Base-by-base conservation (phyloP, 2,113 vertebrate genomes). In the Pyrgilauda ruficollis region DNA sequence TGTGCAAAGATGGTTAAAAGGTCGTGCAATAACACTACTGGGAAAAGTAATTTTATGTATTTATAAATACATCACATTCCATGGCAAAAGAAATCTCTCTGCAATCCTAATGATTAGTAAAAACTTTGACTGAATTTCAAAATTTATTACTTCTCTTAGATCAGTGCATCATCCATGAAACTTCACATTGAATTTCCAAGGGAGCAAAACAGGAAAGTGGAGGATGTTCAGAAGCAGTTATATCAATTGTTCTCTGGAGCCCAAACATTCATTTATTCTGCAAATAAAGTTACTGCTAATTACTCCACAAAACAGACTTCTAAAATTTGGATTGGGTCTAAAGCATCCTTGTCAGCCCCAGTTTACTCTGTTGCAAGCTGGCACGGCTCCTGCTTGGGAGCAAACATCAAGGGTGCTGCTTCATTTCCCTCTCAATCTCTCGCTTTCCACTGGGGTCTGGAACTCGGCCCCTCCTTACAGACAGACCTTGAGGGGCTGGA, bases 41-140 rank as follows among this genome's bases (percentile, higher is more conserved):
- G 84, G 84, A 89, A 75, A 83, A 89, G 62, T 50, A 84, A 87
- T 73, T 85, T 55, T 46, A 46, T 56, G n/a, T 68, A 49, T 94
- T 93, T 76, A 76, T 80, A 93, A 87, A 91, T 79, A 43, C n/a
- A 83, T 59, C 24, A 50, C 41, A 79, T 84, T 84, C 30, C 30
- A 67, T 46, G 58, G 53, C 62, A 79, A 77, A 96, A 84, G 35
- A 70, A 94, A 73, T 44, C 13, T 80, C 33, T 59, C 27, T 84
- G 39, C 15, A 76, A 41, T 35, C 15, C 22, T 33, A 73, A 79
- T 2, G n/a, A 76, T 85, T 87, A 87, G 12, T 37, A 78, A 91
- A 86, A 52, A 2, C 16, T 84, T 84, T 77, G 27, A 72, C 58
- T 53, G 31, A 82, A 92, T 81, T 95, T 31, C 28, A 53, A 35